Evolutionary conservation across 2,888 invertebrate genomes (phyloP).

Genomic region (Odontomyia ornata): DNA sequence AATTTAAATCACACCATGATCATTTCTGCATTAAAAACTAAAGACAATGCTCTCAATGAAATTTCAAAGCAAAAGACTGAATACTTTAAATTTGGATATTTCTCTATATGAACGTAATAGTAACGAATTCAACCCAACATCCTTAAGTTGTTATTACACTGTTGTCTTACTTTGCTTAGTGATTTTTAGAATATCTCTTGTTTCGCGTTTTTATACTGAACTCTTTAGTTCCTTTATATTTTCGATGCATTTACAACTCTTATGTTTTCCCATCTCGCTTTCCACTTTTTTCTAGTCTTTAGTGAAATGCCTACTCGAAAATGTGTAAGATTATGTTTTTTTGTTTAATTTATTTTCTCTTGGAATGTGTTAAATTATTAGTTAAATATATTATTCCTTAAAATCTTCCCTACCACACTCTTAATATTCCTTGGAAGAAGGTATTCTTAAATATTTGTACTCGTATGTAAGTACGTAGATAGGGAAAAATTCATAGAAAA

Average conservation of each 20-base stretch:
- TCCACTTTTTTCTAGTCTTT: constrained; percentile 8
- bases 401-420: background rate
- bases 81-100: no score
- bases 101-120: no score
- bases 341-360: constrained; percentile 35
- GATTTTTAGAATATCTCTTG: background rate
- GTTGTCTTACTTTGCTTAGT: background rate
- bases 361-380: background rate
- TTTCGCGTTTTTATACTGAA: background rate
- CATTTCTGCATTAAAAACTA: no score
- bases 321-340: constrained; percentile 21
- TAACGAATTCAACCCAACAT: no score
- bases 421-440: background rate
- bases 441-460: background rate
- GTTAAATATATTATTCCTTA: background rate
- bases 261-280: background rate
- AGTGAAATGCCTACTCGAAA: background rate
- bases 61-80: no score
- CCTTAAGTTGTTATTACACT: background rate
- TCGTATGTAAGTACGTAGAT: no score
- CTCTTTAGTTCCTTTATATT: background rate
- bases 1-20: no score
- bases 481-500: no score
- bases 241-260: background rate
- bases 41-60: no score